Conservation (phyloP, 2,888 invertebrate genomes). For the Xestoiulus laeticollis region DNA sequence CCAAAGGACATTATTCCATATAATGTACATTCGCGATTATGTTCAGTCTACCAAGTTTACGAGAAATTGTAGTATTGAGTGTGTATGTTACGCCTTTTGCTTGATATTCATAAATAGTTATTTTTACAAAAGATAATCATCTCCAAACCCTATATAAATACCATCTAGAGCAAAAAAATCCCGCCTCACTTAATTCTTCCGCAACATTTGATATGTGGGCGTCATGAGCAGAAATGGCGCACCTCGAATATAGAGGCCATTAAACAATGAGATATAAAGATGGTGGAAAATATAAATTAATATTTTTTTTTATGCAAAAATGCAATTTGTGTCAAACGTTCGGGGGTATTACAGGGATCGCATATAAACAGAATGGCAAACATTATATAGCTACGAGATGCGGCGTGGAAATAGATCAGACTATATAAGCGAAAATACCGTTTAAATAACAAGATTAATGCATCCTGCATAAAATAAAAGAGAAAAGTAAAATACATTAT, state of each 20-base stretch:
- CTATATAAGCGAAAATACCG: not conserved
- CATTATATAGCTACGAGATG: not conserved
- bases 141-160: not conserved
- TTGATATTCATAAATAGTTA: not conserved
- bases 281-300: conserved; percentile 33
- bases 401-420: conserved; percentile 11
- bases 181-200: conserved; percentile 20
- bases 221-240: not conserved
- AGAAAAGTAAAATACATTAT: conserved; percentile 34
- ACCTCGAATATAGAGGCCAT: conserved; percentile 4
- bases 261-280: conserved; percentile 37
- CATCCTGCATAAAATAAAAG: conserved; percentile 21
- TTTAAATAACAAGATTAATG: conserved; percentile 34
- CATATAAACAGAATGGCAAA: not conserved
- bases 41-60: not conserved
- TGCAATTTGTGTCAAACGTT: conserved; percentile 37
- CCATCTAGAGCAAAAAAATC: not conserved
- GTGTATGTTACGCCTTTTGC: not conserved
- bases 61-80: not conserved
- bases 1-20: not conserved
- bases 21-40: not conserved
- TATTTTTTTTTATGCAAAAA: conserved; percentile 36
- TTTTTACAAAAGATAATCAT: conserved; percentile 16
- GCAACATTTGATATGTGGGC: conserved; percentile 28
- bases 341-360: not conserved